phyloP scores from a whole-genome alignment of 2,888 invertebrate species.

The Thumatha senex region DNA sequence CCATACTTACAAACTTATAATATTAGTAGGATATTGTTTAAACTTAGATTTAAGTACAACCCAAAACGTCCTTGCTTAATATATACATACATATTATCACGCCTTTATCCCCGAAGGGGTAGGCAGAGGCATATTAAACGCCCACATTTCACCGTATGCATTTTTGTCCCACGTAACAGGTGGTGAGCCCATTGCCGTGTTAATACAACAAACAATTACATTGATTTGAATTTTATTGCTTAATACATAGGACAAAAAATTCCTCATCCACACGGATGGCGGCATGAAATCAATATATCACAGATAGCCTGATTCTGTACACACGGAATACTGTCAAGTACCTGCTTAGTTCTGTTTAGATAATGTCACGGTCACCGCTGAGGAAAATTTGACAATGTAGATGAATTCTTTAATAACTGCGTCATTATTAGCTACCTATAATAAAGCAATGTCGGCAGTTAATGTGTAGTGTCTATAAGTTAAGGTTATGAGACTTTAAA shows the following conservation, averaged over 20 bases:
- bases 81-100: no score
- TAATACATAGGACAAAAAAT: background rate
- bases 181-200: no score
- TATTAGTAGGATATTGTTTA: no score
- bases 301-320: conserved; percentile 15
- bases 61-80: no score
- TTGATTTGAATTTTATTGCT: no score
- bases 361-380: conserved; percentile 38
- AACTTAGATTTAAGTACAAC: no score
- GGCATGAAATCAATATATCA: conserved; percentile 23
- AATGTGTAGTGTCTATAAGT: background rate
- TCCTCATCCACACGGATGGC: background rate
- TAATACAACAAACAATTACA: no score
- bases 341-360: conserved; percentile 2
- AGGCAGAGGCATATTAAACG: no score
- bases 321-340: conserved; percentile 18
- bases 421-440: background rate
- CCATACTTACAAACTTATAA: no score
- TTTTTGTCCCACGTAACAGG: no score
- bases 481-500: background rate
- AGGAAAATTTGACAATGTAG: background rate
- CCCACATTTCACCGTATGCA: no score
- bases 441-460: background rate
- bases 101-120: no score
- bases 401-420: background rate